Conservation (phyloP, 2,113 vertebrate species). For the Crotalus viridis region DNA sequence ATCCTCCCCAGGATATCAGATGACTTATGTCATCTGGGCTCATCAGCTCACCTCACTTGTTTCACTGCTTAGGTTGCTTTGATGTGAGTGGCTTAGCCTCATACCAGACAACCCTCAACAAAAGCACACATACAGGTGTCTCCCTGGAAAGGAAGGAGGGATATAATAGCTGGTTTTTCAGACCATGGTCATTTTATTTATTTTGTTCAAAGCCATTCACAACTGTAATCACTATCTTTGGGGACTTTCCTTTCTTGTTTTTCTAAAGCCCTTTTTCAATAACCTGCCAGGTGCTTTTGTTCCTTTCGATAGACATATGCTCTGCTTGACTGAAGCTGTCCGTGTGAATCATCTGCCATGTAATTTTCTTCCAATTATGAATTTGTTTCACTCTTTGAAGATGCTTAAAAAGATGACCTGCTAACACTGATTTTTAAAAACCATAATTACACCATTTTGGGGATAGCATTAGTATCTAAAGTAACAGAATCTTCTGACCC, state of each 20-base stretch:
- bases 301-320: neutral
- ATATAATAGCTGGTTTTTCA: conserved; percentile 19
- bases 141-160: neutral
- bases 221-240: conserved; percentile 20
- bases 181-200: conserved; percentile 16
- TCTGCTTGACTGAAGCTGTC: conserved; percentile 14
- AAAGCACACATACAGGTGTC: conserved; percentile 30
- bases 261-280: neutral
- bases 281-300: conserved; percentile 14
- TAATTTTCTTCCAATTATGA: conserved; percentile 22
- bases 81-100: conserved; percentile 22
- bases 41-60: conserved; percentile 14
- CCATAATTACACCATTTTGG: neutral
- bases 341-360: conserved; percentile 12
- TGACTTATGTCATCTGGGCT: conserved; percentile 25
- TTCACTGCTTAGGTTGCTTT: conserved; percentile 22
- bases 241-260: conserved; percentile 7
- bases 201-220: conserved; percentile 22
- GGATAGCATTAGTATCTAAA: conserved; percentile 22
- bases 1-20: conserved; percentile 1
- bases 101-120: conserved; percentile 30
- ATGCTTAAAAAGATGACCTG: neutral
- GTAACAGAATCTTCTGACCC: neutral
- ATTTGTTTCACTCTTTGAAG: conserved; percentile 33
- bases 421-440: conserved; percentile 2